These are phyloP conservation scores for Oceanodroma tethys DNA, from an alignment of 2,113 vertebrate species.

Conservation along the genomic window DNA sequence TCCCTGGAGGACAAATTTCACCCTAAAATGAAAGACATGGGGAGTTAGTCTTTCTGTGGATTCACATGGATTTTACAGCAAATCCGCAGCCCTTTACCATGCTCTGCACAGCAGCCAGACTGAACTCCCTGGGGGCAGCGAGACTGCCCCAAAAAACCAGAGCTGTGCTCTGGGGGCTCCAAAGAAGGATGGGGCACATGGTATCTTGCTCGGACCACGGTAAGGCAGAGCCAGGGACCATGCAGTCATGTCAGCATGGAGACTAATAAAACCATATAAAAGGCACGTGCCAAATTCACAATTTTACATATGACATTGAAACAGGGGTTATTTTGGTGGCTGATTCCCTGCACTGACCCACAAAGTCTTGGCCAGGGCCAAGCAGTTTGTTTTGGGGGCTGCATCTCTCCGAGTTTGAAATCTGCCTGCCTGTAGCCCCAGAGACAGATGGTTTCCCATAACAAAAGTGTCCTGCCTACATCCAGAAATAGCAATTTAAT, in stretches of 20 bases:
- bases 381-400: neutral
- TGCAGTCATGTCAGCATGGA: neutral
- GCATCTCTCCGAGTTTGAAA: neutral
- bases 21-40: neutral
- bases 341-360: neutral
- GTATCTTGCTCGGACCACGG: rapidly evolving
- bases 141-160: neutral
- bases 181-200: rapidly evolving
- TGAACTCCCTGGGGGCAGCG: neutral
- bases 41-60: neutral
- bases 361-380: neutral
- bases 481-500: neutral
- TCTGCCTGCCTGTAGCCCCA: neutral
- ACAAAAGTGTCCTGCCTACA: neutral
- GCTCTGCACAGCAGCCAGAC: neutral
- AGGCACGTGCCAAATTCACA: neutral
- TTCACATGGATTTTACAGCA: neutral
- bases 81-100: neutral
- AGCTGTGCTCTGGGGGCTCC: neutral
- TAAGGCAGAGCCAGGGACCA: neutral
- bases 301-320: neutral
- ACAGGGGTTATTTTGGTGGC: neutral
- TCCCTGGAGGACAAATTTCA: neutral
- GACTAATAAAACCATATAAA: neutral
- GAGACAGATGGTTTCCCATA: neutral